Percentiles rank a stretch among this genome's conserved stretches.
Evolutionary conservation across 2,113 vertebrate species (phyloP).

Genomic region (Heptranchias perlo): DNA sequence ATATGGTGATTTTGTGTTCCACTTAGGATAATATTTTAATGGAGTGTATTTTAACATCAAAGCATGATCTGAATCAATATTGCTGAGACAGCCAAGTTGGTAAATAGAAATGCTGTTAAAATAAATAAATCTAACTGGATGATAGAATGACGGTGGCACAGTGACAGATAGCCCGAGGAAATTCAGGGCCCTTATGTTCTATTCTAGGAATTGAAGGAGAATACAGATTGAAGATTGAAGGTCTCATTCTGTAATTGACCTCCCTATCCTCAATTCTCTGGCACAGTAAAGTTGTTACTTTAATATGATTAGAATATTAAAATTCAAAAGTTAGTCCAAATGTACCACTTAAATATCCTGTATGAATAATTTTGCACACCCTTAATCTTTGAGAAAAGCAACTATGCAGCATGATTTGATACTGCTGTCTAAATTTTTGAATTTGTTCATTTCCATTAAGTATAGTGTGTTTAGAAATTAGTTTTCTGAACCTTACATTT

Average conservation of each 20-base stretch:
- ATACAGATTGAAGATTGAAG: background rate
- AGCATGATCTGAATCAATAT: background rate
- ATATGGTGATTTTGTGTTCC: background rate
- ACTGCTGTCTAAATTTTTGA: background rate
- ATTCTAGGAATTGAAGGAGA: background rate
- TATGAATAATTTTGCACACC: background rate
- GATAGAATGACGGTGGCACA: background rate
- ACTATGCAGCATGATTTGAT: background rate
- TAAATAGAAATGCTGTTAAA: background rate
- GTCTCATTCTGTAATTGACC: background rate
- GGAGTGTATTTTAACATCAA: background rate
- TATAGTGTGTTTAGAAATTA: background rate
- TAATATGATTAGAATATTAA: background rate
- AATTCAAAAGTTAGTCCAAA: background rate
- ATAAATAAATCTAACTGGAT: background rate
- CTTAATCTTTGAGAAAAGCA: background rate
- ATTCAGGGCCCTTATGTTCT: background rate
- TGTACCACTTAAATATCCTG: background rate
- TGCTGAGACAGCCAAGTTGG: background rate
- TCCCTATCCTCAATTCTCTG: background rate
- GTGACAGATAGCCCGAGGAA: background rate
- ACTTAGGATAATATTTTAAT: background rate
- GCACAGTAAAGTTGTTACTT: background rate
- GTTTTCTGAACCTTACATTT: background rate
- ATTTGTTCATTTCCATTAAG: background rate